Conservation (phyloP, 2,113 vertebrate species). For the Ictalurus furcatus region DNA sequence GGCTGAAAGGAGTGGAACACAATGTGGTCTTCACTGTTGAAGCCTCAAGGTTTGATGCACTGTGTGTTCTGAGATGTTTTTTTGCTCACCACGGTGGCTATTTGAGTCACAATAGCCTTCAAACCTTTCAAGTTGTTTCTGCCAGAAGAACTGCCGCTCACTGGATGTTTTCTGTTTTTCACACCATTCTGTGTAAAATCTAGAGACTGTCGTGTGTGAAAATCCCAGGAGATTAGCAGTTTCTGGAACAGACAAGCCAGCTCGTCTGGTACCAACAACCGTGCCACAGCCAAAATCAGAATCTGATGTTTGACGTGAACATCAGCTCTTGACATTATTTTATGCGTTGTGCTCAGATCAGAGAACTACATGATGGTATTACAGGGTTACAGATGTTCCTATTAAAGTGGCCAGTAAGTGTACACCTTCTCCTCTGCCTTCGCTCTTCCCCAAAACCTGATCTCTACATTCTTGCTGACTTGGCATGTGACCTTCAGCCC, state of each 20-base stretch:
- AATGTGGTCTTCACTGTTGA: background rate
- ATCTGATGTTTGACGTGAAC: background rate
- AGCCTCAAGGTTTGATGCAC: background rate
- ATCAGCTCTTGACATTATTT: background rate
- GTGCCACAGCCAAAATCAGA: background rate
- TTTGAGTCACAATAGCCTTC: background rate
- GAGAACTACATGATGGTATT: background rate
- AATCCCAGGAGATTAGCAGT: background rate
- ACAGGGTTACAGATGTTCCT: background rate
- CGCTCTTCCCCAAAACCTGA: background rate
- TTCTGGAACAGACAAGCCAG: background rate
- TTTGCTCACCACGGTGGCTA: background rate
- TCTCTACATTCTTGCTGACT: constrained; percentile 32
- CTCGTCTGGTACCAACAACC: background rate
- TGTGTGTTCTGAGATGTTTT: background rate
- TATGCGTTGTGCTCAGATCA: background rate
- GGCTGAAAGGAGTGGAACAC: background rate
- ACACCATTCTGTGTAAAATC: background rate
- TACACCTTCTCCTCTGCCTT: background rate
- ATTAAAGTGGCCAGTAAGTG: background rate
- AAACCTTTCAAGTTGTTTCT: background rate
- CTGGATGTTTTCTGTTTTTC: background rate
- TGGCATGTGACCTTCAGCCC: constrained; percentile 47
- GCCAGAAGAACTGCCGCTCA: background rate
- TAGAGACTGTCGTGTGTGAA: background rate